Base-by-base conservation (phyloP, 2,888 invertebrate genomes). In the Ophion obscuratus region DNA sequence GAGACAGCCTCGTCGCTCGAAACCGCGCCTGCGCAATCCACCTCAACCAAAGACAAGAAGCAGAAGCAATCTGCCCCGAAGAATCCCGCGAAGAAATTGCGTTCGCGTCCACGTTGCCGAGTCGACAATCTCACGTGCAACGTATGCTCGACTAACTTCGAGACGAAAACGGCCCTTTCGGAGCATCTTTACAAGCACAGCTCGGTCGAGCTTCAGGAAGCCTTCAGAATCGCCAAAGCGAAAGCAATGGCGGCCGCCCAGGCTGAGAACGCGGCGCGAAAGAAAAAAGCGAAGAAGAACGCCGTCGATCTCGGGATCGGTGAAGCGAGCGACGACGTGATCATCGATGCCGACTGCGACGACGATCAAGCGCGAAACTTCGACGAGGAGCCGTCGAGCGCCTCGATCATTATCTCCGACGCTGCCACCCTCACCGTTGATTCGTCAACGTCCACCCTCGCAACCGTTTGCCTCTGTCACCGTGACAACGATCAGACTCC, bases 181-280 rank as follows among this genome's bases (percentile, higher is more conserved):
- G 89, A 90, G 3, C 93, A 93, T 68, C 87, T 93, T 59, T 90
- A 87, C 59, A 87, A 88, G 2, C 93, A 93, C 70, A 92, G 91
- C 1, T 89, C 90, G 27, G 64, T 27, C 3, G 92, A 93, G 31
- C 82, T 92, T 5, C 91, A 90, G 70, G 75, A 88, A 31, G 91
- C 91, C 0, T 92, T 89, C 24, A 83, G 86, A 71, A 20, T n/a
- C 2, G 85, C 86, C 0, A 88, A 76, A 27, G 84, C 36, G 2
- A 86, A 87, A n/a, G 87, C 68, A 4, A 62, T 79, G 6, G 86
- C 84, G 2, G 84, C 86, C 9, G 84, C 83, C 17, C 64, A 75
- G 7, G 75, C 53, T 20, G 36, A 53, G 6, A 73, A 78, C 0
- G 11, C 66, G 1, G 27, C n/a, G 9, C 76, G 67, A 17, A 67